Base-by-base conservation (phyloP, 2,113 vertebrate species). In the Bungarus multicinctus region DNA sequence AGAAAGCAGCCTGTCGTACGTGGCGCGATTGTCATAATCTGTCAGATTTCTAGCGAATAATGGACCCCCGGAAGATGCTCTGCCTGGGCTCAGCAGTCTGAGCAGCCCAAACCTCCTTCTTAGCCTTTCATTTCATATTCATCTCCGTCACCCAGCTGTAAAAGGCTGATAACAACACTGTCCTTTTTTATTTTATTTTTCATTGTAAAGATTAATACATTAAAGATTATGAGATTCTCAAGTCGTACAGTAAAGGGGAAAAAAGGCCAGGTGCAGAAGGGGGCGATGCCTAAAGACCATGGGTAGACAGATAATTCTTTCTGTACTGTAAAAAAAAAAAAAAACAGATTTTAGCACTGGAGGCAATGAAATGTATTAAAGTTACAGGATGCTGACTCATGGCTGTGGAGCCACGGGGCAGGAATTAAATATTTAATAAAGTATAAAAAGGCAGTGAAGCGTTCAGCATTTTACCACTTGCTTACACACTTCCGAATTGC, bases 351-450 rank as follows among this genome's bases (percentile, higher is more conserved):
- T 43, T 89, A 92, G 47, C 12, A 52, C 91, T 94, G 3, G 0
- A 64, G 0, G 0, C 0, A 0, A 55, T 92, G 7, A 94, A 92
- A 92, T 92, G 86, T 92, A 88, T 92, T 91, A 87, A 96, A 94
- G 89, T 86, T 94, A 34, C 43, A 95, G 88, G 89, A 69, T 95
- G 94, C 93, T 97, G 95, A 97, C 93, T 96, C 95, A 96, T 23
- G 58, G 93, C 86, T 96, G 25, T 93, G 81, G 81, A 45, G 1
- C 53, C 69, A 91, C 54, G 0, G 9, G 9, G 92, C 89, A 60
- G 30, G 53, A 91, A 95, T 92, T 96, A 95, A 97, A 97, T 97
- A 97, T 96, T 96, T 95, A 91, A 96, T 94, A 93, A 95, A 94
- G 86, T 91, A 91, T 93, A 95, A 95, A 95, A 95, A 89, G 88